phyloP scores from a whole-genome alignment of 2,113 vertebrate genomes.

The Tachycineta bicolor region DNA sequence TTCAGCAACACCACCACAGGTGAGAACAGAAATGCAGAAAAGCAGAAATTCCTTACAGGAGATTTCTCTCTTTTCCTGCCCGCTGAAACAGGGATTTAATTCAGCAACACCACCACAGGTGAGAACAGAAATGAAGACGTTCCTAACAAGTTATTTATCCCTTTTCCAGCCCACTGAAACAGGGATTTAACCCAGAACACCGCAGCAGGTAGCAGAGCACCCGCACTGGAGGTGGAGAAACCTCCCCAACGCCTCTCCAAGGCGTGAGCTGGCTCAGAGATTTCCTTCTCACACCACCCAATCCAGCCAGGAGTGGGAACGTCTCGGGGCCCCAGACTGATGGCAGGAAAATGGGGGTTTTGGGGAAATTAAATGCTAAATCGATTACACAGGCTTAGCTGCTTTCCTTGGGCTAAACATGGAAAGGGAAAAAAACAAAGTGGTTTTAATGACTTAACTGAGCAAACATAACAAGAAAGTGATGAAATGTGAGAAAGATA shows the following conservation, averaged over 20 bases:
- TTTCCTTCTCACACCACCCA: not conserved
- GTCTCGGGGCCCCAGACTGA: not conserved
- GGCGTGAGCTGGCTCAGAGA: not conserved
- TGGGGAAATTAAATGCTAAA: conserved; percentile 26
- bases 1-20: not conserved
- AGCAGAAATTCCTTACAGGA: not conserved
- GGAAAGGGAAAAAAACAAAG: conserved; percentile 22
- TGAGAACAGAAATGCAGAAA: not conserved
- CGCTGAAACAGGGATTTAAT: not conserved
- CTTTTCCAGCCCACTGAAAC: not conserved
- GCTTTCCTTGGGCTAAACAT: conserved; percentile 43
- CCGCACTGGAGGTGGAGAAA: not conserved
- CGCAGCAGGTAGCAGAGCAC: not conserved
- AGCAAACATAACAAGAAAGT: conserved; percentile 67
- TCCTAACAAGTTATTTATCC: not conserved
- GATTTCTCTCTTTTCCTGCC: not conserved
- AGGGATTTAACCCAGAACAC: not conserved
- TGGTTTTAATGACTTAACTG: conserved; percentile 51
- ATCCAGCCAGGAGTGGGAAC: not conserved
- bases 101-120: not conserved
- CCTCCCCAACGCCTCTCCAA: not conserved
- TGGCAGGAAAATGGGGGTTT: not conserved
- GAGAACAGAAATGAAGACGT: not conserved
- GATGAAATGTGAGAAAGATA: conserved; percentile 62
- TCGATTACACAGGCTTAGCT: conserved; percentile 18